These are phyloP conservation scores for Arbacia lixula DNA, from an alignment of 53 echinoderm and acorn worm species.

Conservation along the genomic window DNA sequence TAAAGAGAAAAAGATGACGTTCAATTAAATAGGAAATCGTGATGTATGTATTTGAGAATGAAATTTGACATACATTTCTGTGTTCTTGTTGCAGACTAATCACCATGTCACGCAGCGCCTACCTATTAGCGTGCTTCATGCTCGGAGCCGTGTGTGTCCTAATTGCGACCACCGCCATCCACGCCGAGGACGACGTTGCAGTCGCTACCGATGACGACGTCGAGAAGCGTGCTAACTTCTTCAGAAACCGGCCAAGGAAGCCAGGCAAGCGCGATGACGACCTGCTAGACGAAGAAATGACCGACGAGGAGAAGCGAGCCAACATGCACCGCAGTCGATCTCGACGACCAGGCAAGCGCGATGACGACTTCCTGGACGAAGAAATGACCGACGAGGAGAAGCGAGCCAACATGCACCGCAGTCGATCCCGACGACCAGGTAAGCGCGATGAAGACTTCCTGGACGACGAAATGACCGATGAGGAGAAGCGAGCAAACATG, in stretches of 20 bases:
- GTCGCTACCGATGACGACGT: background rate
- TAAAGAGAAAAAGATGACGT: no score
- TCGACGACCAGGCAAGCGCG: background rate
- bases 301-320: constrained; percentile 44
- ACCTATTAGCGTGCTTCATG: constrained; percentile 4
- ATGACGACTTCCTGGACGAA: background rate
- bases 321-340: background rate
- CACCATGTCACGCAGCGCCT: constrained; percentile 35
- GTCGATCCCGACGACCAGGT: background rate
- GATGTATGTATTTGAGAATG: no score
- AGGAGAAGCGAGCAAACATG: constrained; percentile 32
- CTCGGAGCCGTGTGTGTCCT: constrained; percentile 23
- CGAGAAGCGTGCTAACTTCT: constrained; percentile 27
- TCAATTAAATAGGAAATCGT: no score
- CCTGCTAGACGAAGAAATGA: background rate
- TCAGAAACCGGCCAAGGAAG: background rate
- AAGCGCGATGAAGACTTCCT: constrained; percentile 9
- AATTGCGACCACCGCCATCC: constrained; percentile 7
- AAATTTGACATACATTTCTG: no score
- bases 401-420: constrained; percentile 1
- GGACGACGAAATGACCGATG: background rate
- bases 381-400: constrained; percentile 18
- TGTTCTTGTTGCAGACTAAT: no score
- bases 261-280: constrained; percentile 10
- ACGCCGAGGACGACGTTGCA: background rate